phyloP scores from a whole-genome alignment of 2,888 invertebrate species.

The Lamellibrachia satsuma region DNA sequence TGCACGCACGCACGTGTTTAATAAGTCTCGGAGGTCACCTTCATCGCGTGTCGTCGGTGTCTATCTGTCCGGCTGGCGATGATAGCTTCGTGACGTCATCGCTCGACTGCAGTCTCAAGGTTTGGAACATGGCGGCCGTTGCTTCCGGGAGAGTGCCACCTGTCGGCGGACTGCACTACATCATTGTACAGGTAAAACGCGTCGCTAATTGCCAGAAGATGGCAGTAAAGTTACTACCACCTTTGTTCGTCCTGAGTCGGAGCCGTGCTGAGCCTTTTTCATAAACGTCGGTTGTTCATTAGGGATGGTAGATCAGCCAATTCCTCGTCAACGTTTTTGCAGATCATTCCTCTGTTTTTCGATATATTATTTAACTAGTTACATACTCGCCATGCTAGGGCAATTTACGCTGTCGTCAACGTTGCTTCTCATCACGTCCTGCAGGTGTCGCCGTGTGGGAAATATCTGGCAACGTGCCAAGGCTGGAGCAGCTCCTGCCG shows the following conservation, averaged over 20 bases:
- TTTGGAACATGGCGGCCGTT: slow-evolving; percentile 35
- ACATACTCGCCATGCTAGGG: neutral
- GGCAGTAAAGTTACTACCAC: too few relatives aligned
- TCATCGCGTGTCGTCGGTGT: slow-evolving; percentile 33
- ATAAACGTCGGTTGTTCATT: too few relatives aligned
- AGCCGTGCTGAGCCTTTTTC: too few relatives aligned
- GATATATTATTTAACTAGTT: too few relatives aligned
- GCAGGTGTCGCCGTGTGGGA: slow-evolving; percentile 22
- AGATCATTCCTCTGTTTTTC: too few relatives aligned
- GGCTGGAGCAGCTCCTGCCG: slow-evolving; percentile 33
- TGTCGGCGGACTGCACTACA: slow-evolving; percentile 33
- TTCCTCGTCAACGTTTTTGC: too few relatives aligned
- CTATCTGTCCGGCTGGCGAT: slow-evolving; percentile 23
- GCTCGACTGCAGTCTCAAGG: slow-evolving; percentile 32
- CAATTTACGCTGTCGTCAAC: neutral
- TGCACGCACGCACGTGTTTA: slow-evolving; percentile 22
- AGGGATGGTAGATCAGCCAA: too few relatives aligned
- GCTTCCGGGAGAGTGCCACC: slow-evolving; percentile 31
- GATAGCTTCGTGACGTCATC: slow-evolving; percentile 36
- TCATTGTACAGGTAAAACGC: neutral
- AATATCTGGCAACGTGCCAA: slow-evolving; percentile 29
- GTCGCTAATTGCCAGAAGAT: neutral
- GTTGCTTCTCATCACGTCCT: neutral
- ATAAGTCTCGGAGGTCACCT: slow-evolving; percentile 34
- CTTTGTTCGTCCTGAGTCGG: too few relatives aligned